These are phyloP conservation scores for Neodon shergylaensis DNA, from an alignment of 2,113 vertebrate genomes.

Conservation along the genomic window DNA sequence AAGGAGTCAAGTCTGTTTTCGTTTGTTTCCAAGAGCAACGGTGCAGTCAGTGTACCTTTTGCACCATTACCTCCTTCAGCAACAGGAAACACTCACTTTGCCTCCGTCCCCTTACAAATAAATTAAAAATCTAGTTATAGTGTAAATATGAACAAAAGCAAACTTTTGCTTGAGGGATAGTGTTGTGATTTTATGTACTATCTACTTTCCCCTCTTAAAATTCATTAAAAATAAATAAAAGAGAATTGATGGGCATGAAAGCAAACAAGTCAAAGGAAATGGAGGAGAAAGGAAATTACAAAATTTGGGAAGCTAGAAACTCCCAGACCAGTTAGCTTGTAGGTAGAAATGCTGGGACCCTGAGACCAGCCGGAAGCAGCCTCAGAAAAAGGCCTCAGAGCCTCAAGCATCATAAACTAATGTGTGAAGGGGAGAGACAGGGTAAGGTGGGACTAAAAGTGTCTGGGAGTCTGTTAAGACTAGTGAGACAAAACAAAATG, in stretches of 20 bases:
- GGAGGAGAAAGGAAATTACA: neutral
- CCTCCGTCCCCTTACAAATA: constrained; percentile 15
- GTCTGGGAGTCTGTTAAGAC: neutral
- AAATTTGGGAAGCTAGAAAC: constrained; percentile 1
- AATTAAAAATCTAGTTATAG: neutral
- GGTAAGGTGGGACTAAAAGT: neutral
- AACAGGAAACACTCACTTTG: constrained; percentile 20
- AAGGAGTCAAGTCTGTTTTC: constrained; percentile 33
- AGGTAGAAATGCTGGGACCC: neutral
- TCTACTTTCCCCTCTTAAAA: constrained; percentile 9
- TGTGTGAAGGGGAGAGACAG: neutral
- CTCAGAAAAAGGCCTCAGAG: neutral
- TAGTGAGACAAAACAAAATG: neutral
- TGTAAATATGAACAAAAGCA: constrained; percentile 31
- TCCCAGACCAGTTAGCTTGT: neutral
- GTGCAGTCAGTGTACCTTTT: neutral
- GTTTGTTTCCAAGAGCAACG: constrained; percentile 4
- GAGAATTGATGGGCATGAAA: neutral
- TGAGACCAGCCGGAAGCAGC: neutral
- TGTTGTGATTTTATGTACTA: neutral
- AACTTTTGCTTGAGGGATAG: constrained; percentile 6
- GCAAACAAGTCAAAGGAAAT: neutral
- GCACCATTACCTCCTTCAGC: neutral
- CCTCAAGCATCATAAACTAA: neutral
- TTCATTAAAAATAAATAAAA: constrained; percentile 15